Conservation (phyloP, 2,113 vertebrate genomes). For the Nothoprocta perdicaria region DNA sequence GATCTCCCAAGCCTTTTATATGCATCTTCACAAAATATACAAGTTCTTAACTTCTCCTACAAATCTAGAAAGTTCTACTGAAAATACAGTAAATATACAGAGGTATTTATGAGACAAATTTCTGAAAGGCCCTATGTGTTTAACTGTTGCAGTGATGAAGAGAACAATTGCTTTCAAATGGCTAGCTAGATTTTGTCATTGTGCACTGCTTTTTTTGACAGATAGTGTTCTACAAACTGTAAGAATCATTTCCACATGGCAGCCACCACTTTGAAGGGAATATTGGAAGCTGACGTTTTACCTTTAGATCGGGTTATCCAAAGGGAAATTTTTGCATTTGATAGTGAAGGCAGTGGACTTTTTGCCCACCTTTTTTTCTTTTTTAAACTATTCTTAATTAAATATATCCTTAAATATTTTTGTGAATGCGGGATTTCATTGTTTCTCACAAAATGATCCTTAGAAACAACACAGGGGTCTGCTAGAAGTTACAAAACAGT, state of each 20-base stretch:
- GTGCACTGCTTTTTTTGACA: background rate
- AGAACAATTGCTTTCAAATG: background rate
- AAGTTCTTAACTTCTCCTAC: too few species aligned
- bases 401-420: background rate
- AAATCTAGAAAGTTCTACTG: too few species aligned
- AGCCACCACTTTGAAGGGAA: background rate
- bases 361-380: background rate
- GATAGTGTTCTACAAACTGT: background rate
- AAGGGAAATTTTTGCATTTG: background rate
- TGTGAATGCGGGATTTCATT: background rate
- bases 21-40: too few species aligned
- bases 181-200: background rate
- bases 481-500: background rate
- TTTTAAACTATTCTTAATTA: background rate
- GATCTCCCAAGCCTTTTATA: too few species aligned
- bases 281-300: background rate
- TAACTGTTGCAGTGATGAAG: background rate
- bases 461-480: background rate
- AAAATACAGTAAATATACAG: too few species aligned
- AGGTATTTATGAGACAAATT: background rate
- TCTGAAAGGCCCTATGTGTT: background rate
- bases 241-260: background rate
- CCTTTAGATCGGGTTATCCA: background rate
- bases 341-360: background rate
- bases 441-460: background rate